A percentile compares a stretch with the other conserved stretches of the same genome.
Conservation (phyloP, 2,888 invertebrate genomes). For the Yponomeuta plumbellus region DNA sequence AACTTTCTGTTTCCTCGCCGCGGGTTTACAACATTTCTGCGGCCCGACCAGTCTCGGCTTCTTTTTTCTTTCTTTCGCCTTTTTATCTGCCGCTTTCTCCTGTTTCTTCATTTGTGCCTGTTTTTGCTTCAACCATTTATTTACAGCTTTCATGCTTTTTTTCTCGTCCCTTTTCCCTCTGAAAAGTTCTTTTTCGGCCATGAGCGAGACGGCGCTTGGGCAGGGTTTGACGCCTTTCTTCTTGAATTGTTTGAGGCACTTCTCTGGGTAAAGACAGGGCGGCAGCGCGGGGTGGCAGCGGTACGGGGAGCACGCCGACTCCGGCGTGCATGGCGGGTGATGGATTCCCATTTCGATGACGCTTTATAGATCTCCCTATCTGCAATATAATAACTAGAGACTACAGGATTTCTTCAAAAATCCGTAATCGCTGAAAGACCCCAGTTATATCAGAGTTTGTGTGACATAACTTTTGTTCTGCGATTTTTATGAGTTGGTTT, state of each 20-base stretch:
- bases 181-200: slow-evolving; percentile 49
- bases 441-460: too few relatives aligned
- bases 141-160: neutral
- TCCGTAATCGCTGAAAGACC: too few relatives aligned
- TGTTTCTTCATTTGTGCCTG: neutral
- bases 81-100: neutral
- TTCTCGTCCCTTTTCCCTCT: neutral
- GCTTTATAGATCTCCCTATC: neutral
- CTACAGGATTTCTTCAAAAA: neutral
- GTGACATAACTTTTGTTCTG: too few relatives aligned
- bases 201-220: slow-evolving; percentile 5
- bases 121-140: neutral
- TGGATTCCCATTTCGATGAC: neutral
- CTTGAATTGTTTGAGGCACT: slow-evolving; percentile 48
- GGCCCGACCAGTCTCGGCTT: neutral
- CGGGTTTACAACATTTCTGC: neutral
- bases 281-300: slow-evolving; percentile 53
- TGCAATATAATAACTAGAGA: neutral
- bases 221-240: slow-evolving; percentile 34
- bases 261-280: slow-evolving; percentile 53
- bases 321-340: slow-evolving; percentile 62
- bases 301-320: slow-evolving; percentile 51
- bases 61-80: neutral
- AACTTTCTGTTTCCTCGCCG: neutral
- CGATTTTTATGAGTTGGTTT: too few relatives aligned